Conservation (phyloP, 2,113 vertebrate species). For the Proteles cristata region DNA sequence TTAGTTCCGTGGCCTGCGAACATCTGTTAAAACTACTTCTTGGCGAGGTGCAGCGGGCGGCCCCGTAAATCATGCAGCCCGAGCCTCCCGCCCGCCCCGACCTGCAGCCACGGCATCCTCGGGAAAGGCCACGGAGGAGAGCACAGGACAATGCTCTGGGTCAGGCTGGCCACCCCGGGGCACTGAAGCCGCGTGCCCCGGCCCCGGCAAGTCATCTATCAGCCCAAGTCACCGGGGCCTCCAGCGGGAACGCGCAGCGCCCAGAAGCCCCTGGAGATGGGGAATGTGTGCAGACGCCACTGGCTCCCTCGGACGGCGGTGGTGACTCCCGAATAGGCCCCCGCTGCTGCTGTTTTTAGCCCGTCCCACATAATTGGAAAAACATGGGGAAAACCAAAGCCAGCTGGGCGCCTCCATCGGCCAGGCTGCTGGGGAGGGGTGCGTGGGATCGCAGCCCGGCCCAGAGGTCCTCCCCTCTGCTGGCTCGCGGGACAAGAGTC, state of each 20-base stretch:
- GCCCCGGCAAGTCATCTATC: background rate
- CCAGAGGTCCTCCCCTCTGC: background rate
- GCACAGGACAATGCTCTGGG: background rate
- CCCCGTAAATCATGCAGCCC: background rate
- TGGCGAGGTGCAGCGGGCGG: background rate
- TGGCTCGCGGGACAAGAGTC: accelerated
- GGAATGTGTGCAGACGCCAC: accelerated
- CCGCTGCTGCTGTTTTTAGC: constrained; percentile 62
- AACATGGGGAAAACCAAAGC: constrained; percentile 60
- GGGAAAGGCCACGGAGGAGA: background rate
- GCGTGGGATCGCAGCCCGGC: background rate
- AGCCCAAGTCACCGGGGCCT: background rate
- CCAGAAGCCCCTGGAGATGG: background rate
- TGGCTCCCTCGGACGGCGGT: background rate
- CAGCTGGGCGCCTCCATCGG: background rate
- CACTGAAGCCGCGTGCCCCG: accelerated
- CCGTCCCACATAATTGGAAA: constrained; percentile 69
- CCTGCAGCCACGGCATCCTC: background rate
- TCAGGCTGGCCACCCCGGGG: background rate
- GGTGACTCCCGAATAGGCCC: constrained; percentile 32
- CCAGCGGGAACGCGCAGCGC: background rate
- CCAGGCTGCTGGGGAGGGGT: background rate
- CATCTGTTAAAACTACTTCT: constrained; percentile 44
- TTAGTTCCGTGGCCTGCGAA: background rate
- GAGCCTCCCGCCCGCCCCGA: background rate